phyloP scores from a whole-genome alignment of 2,888 invertebrate species.

The Petrolisthes manimaculis region DNA sequence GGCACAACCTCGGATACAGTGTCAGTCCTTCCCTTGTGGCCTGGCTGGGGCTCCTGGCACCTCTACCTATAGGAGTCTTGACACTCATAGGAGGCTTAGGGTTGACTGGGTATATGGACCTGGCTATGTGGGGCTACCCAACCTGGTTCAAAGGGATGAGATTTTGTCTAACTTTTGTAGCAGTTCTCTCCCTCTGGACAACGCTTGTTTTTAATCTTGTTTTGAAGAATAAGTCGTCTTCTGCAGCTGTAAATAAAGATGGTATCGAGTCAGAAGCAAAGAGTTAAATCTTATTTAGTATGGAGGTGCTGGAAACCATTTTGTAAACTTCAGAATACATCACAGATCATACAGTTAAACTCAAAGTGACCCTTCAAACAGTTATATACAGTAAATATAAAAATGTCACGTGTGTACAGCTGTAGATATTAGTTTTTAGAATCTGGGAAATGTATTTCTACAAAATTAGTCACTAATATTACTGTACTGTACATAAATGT shows the following conservation, averaged over 20 bases:
- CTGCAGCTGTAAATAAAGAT: neutral
- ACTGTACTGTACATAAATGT: too few relatives aligned
- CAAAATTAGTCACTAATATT: too few relatives aligned
- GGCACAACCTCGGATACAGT: constrained; percentile 66
- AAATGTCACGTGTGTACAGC: too few relatives aligned
- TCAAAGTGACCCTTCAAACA: too few relatives aligned
- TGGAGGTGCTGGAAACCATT: too few relatives aligned
- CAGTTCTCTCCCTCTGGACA: constrained; percentile 69
- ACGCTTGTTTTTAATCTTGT: constrained; percentile 68
- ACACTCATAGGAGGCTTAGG: constrained; percentile 69
- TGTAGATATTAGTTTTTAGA: too few relatives aligned
- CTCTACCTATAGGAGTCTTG: constrained; percentile 68
- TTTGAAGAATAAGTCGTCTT: constrained; percentile 10
- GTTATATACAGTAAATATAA: too few relatives aligned
- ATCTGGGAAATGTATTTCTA: too few relatives aligned
- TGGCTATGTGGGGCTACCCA: constrained; percentile 69
- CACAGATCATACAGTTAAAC: too few relatives aligned
- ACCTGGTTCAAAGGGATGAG: constrained; percentile 71
- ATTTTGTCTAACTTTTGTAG: constrained; percentile 69
- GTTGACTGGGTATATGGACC: constrained; percentile 69
- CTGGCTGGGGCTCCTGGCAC: constrained; percentile 69
- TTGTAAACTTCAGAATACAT: too few relatives aligned
- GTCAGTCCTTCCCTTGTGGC: constrained; percentile 70
- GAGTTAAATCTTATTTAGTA: too few relatives aligned
- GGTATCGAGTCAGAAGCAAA: neutral